phyloP scores from a whole-genome alignment of 2,888 invertebrate species.

The Acronicta alni region DNA sequence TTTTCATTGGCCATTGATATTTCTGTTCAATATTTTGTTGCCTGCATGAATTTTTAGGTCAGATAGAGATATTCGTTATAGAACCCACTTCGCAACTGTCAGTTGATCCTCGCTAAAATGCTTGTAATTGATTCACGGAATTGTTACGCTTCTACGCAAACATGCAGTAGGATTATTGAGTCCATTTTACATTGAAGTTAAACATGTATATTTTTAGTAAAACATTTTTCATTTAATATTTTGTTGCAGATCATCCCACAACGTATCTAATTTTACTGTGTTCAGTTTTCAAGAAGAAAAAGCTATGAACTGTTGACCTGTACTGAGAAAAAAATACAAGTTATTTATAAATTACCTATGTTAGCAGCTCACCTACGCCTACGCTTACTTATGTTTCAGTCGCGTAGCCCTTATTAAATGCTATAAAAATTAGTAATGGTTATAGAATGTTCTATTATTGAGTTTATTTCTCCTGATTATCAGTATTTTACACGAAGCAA shows the following conservation, averaged over 20 bases:
- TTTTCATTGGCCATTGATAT: constrained; percentile 9
- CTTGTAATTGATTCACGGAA: constrained; percentile 51
- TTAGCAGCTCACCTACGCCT: neutral
- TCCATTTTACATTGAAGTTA: constrained; percentile 8
- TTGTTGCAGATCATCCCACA: neutral
- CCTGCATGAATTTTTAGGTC: constrained; percentile 16
- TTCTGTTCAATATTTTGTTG: constrained; percentile 10
- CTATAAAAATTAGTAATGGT: too few species aligned
- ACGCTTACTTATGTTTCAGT: constrained; percentile 2
- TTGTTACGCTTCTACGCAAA: constrained; percentile 31
- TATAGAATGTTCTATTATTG: too few species aligned
- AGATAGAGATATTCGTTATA: constrained; percentile 20
- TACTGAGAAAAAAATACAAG: too few species aligned
- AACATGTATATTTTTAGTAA: neutral
- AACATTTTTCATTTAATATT: neutral
- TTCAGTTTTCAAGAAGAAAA: neutral
- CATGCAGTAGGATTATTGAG: constrained; percentile 17
- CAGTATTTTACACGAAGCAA: too few species aligned
- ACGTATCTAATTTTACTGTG: neutral
- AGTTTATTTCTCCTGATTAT: too few species aligned
- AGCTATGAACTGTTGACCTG: neutral
- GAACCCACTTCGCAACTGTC: constrained; percentile 28
- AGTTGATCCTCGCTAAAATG: constrained; percentile 39
- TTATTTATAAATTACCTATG: neutral
- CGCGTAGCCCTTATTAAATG: neutral